Base-by-base conservation (phyloP, 2,797 vertebrate genomes). In the Lates japonicus region DNA sequence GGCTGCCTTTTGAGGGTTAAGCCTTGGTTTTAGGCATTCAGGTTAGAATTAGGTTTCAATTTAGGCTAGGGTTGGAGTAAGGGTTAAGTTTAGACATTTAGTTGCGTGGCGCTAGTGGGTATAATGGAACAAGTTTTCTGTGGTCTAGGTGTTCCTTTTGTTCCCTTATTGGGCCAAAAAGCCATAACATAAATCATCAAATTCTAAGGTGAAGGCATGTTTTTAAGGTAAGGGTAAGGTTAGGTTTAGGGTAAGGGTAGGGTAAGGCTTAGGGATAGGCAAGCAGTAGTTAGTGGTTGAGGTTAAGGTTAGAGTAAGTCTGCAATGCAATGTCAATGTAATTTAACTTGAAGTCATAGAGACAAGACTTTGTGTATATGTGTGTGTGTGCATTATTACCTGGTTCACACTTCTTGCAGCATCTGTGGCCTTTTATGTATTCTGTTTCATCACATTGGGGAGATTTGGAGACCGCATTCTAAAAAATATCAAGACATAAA, bases 341-440 rank as follows among this genome's bases (percentile, higher is more conserved):
- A 29, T 29, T 29, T 29, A 29, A 29, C 25, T 29, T 29, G 25
- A 29, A 2, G 25, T 29, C 25, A 29, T 29, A 29, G 25, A 29
- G 25, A 29, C 25, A 29, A 29, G 25, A 29, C 25, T 29, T 29
- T 29, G 25, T 77, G 39, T 63, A 58, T 49, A 55, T 42, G 41
- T 49, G 64, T 57, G 66, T 61, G 71, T 51, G 33, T 62, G 57
- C 33, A 11, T 70, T 6, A 13, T 72, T 92, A 96, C 96, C 96
- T 94, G 94, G 92, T 85, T 22, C 14, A 92, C 96, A 96, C 88
- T 91, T 95, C 2, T 82, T 69, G 82, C 96, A 96, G 88, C 95
- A 96, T 62, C 48, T 88, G 71, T 80, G 82, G 35, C 59, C 84
- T 77, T 74, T 91, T 7, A 79, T 48, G 72, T 95, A 96, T 19